Percentiles rank a stretch among this genome's conserved stretches.
Evolutionary conservation across 2,113 vertebrate species (phyloP).

Genomic region (Grammomys surdaster): DNA sequence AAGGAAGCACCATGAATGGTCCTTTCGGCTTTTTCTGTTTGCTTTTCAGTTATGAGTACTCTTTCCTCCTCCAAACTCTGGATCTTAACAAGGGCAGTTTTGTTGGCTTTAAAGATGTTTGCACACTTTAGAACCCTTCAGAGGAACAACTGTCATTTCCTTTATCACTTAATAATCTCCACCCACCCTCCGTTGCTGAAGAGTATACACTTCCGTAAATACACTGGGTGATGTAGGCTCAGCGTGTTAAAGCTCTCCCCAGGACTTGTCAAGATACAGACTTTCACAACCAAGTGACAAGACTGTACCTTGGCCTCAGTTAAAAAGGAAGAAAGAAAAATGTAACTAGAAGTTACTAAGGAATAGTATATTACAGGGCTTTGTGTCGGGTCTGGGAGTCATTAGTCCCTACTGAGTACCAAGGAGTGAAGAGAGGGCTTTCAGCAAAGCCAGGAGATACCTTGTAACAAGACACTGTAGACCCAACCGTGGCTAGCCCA

Average conservation of each 20-base stretch:
- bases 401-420: constrained; percentile 45
- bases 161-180: neutral
- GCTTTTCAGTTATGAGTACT: neutral
- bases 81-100: neutral
- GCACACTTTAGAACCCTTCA: neutral
- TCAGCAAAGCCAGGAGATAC: constrained; percentile 27
- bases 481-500: neutral
- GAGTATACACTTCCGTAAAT: neutral
- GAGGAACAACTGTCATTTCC: neutral
- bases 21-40: neutral
- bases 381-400: constrained; percentile 49
- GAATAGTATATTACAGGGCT: constrained; percentile 61
- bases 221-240: neutral
- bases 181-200: neutral
- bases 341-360: constrained; percentile 79
- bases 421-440: constrained; percentile 56
- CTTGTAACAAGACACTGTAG: neutral
- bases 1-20: neutral
- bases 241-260: neutral
- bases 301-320: constrained; percentile 67
- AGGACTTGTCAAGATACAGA: constrained; percentile 29
- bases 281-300: constrained; percentile 19
- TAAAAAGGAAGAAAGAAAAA: constrained; percentile 64
- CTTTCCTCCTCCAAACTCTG: neutral
- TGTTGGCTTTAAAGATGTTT: neutral